phyloP scores from a whole-genome alignment of 2,113 vertebrate genomes.

The Cephalopterus ornatus region DNA sequence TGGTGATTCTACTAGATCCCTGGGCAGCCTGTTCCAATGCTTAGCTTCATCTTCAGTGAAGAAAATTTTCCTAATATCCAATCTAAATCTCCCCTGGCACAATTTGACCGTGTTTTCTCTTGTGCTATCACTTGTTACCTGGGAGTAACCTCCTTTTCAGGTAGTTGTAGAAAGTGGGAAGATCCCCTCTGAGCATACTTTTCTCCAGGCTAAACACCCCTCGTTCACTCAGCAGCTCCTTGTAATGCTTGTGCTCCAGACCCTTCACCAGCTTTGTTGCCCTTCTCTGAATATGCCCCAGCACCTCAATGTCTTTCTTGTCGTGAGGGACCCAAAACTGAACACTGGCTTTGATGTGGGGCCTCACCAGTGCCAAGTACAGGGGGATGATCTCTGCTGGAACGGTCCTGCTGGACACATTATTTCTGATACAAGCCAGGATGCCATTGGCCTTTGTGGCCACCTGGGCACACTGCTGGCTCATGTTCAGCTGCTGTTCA shows the following conservation, averaged over 20 bases:
- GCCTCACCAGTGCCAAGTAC: not conserved
- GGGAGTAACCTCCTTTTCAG: not conserved
- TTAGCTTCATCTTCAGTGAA: not conserved
- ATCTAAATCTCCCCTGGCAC: not conserved
- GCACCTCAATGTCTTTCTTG: not conserved
- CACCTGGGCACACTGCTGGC: not conserved
- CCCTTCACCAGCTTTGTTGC: not conserved
- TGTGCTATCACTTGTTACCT: not conserved
- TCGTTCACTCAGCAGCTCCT: not conserved
- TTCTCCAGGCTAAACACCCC: not conserved
- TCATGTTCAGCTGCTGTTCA: rapidly evolving
- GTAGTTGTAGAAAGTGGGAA: not conserved
- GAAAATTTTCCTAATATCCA: not conserved
- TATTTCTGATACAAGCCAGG: not conserved
- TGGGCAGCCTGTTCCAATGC: not conserved
- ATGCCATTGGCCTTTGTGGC: not conserved
- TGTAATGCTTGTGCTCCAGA: not conserved
- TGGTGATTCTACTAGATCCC: not conserved
- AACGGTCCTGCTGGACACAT: not conserved
- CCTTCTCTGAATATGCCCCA: not conserved
- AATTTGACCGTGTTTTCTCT: not conserved
- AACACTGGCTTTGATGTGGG: not conserved
- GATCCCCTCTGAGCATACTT: not conserved
- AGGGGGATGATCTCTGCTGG: not conserved
- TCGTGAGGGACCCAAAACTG: not conserved